Base-by-base conservation (phyloP, 2,888 invertebrate species). In the Halictus ligatus region DNA sequence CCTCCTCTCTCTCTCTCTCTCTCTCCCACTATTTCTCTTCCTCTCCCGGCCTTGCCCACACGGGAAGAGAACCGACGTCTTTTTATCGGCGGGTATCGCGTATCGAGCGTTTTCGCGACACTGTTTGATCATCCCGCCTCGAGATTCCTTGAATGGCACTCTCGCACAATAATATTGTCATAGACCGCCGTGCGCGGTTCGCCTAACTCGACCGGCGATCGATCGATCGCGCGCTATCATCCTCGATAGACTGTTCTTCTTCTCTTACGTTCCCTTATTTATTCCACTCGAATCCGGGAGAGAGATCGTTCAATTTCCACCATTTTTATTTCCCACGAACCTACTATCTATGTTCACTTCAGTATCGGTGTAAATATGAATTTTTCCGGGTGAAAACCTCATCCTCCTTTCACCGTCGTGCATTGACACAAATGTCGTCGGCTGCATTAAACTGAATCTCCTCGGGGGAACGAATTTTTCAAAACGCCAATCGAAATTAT, bases 21-120 rank as follows among this genome's bases (percentile, higher is more conserved):
- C 29, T 0, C 0, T 76, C 76, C 35, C 13, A 13, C 29, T 29
- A 29, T 29, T 29, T 29, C 29, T 35, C 15, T 5, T 18, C 10
- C 8, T 15, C 15, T 15, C 25, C 10, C 25, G n/a, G 2, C n/a
- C 12, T 40, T n/a, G 1, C 21, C 40, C 67, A 0, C 10, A 21
- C 21, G 40, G 12, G 21, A 69, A 40, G 40, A 15, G 12, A 67
- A 21, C 54, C 60, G 43, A 60, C 71, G 25, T 40, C 64, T 76
- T 83, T 82, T 83, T 73, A 54, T 73, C 25, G 40, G 8, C 43
- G 78, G 78, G 46, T n/a, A 35, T 21, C n/a, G 64, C 25, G 18
- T 48, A 60, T 74, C 69, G 58, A 81, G 71, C 25, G 74, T 21
- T 67, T 48, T 13, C 48, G 40, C 35, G 73, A 73, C 12, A 29